Evolutionary conservation across 1,140 invertebrate genomes (phyloP).

Genomic region (Formica selysi): DNA sequence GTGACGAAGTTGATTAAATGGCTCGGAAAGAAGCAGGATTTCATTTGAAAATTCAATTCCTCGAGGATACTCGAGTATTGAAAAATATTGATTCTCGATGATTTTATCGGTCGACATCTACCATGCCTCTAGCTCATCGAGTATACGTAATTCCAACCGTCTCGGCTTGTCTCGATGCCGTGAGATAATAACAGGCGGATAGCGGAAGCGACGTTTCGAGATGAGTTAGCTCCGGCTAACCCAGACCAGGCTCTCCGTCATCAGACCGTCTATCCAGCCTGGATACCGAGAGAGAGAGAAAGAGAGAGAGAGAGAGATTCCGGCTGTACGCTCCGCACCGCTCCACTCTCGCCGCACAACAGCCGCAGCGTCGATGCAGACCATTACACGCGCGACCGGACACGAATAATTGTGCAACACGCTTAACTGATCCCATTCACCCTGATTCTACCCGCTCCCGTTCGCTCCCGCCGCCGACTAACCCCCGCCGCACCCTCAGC

Average conservation of each 20-base stretch:
- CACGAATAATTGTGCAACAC: conserved; percentile 87
- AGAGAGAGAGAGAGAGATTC: conserved; percentile 57
- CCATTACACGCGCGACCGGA: conserved; percentile 86
- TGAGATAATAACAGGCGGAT: conserved; percentile 53
- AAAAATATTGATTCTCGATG: conserved; percentile 14
- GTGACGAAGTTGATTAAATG: neutral
- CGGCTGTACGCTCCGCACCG: conserved; percentile 72
- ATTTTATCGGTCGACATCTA: neutral
- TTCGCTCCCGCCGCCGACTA: conserved; percentile 83
- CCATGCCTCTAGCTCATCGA: conserved; percentile 4
- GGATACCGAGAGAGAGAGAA: conserved; percentile 51
- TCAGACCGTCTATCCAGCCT: conserved; percentile 73
- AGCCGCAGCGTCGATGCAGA: conserved; percentile 85
- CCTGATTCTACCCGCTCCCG: conserved; percentile 84
- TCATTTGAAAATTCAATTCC: conserved; percentile 7
- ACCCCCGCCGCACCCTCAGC: conserved; percentile 69
- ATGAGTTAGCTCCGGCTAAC: conserved; percentile 67
- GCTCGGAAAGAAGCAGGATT: neutral
- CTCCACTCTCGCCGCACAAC: conserved; percentile 82
- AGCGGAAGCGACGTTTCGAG: conserved; percentile 72
- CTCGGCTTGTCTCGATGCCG: conserved; percentile 24
- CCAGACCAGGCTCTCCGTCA: conserved; percentile 72
- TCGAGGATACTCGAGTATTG: neutral
- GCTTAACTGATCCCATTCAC: conserved; percentile 87
- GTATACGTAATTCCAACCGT: conserved; percentile 27